Evolutionary conservation across 2,797 vertebrate genomes (phyloP).

Genomic region (Dicrostonyx torquatus): DNA sequence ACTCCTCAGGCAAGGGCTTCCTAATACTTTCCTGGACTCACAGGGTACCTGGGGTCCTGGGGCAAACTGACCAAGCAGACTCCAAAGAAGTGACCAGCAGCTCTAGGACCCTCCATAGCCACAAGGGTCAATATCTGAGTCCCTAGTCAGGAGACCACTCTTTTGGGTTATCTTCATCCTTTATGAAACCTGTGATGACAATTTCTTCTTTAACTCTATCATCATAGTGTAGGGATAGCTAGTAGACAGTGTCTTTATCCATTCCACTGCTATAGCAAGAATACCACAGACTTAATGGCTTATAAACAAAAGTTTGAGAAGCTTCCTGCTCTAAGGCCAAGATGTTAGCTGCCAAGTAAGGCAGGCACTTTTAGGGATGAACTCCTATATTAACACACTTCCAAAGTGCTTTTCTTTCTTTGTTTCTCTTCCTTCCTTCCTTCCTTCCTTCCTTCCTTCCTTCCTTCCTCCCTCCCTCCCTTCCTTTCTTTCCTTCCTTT

Average conservation of each 20-base stretch:
- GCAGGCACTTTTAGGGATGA: not conserved
- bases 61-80: not conserved
- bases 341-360: not conserved
- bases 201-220: not conserved
- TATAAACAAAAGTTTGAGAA: not conserved
- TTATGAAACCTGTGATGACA: not conserved
- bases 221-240: not conserved
- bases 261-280: not conserved
- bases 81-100: not conserved
- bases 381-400: not conserved
- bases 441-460: too few species aligned
- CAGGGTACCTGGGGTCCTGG: too few species aligned
- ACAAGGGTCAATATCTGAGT: not conserved
- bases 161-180: not conserved
- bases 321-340: not conserved
- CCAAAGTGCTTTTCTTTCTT: not conserved
- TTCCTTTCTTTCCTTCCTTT: too few species aligned
- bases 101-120: not conserved
- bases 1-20: not conserved
- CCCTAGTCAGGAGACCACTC: not conserved
- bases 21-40: not conserved
- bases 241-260: not conserved
- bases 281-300: not conserved
- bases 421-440: too few species aligned
- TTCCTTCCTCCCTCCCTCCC: too few species aligned